phyloP scores from a whole-genome alignment of 2,797 vertebrate species.

The Hydrocynus forskahlii region DNA sequence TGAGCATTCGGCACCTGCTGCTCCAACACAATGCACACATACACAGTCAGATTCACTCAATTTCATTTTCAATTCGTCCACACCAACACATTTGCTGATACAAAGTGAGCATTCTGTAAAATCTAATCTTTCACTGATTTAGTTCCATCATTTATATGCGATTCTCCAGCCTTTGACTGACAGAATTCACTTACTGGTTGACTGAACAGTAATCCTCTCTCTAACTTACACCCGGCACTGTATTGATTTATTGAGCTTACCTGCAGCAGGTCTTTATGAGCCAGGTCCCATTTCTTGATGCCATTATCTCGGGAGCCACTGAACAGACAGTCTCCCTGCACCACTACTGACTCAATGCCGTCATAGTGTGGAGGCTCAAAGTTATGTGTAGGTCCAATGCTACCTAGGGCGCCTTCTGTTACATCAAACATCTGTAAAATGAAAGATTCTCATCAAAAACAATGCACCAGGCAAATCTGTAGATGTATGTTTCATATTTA shows the following conservation, averaged over 20 bases:
- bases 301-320: slow-evolving; percentile 97
- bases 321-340: slow-evolving; percentile 91
- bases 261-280: slow-evolving; percentile 94
- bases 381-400: slow-evolving; percentile 90
- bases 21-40: slow-evolving; percentile 1
- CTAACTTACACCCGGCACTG: not conserved
- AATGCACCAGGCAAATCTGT: not conserved
- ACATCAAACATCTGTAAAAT: slow-evolving; percentile 93
- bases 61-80: slow-evolving; percentile 4
- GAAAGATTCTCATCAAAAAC: not conserved
- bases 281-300: slow-evolving; percentile 97
- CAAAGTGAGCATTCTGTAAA: not conserved
- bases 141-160: slow-evolving; percentile 16
- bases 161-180: not conserved
- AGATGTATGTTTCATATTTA: not conserved
- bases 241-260: slow-evolving; percentile 68
- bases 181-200: slow-evolving; percentile 30
- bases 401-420: slow-evolving; percentile 90
- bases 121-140: slow-evolving; percentile 31
- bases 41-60: not conserved
- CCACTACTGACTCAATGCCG: slow-evolving; percentile 93
- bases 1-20: slow-evolving; percentile 98
- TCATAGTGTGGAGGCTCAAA: slow-evolving; percentile 98
- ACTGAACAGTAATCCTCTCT: slow-evolving; percentile 28
- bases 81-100: slow-evolving; percentile 3